Conservation (phyloP, 2,888 invertebrate genomes). For the Mesochorus sp. region DNA sequence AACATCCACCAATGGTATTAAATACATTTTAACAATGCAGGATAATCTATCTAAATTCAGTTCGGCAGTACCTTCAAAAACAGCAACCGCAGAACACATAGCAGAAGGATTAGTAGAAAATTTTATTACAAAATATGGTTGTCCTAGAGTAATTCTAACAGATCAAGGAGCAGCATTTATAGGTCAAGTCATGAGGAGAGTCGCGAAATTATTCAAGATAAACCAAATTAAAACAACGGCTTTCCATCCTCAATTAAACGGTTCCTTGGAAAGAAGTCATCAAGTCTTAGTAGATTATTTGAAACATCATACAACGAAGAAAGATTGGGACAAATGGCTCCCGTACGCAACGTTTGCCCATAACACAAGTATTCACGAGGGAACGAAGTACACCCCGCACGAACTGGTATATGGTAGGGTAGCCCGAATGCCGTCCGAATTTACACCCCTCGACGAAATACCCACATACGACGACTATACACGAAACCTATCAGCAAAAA, state of each 20-base stretch:
- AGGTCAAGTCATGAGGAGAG: neutral
- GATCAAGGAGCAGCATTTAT: constrained; percentile 15
- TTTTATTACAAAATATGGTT: constrained; percentile 64
- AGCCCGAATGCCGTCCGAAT: neutral
- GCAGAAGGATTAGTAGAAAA: neutral
- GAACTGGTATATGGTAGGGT: neutral
- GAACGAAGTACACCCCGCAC: constrained; percentile 18
- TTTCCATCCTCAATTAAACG: constrained; percentile 3
- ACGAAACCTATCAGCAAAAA: neutral
- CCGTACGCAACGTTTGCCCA: constrained; percentile 23
- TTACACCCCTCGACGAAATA: neutral
- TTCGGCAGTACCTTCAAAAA: constrained; percentile 14
- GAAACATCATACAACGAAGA: neutral
- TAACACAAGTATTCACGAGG: constrained; percentile 5
- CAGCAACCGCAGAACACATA: constrained; percentile 39
- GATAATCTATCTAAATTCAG: constrained; percentile 32
- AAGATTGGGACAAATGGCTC: constrained; percentile 16
- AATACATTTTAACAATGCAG: constrained; percentile 23
- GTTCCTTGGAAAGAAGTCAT: constrained; percentile 9
- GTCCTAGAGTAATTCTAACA: neutral
- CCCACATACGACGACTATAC: neutral
- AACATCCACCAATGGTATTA: too few species aligned
- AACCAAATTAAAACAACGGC: neutral
- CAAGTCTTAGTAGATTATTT: neutral
- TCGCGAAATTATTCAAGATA: neutral